Evolutionary conservation across 1,140 invertebrate species (phyloP), one percentile per base, ranked within the genome.

Genomic region (Danaus plexippus): DNA sequence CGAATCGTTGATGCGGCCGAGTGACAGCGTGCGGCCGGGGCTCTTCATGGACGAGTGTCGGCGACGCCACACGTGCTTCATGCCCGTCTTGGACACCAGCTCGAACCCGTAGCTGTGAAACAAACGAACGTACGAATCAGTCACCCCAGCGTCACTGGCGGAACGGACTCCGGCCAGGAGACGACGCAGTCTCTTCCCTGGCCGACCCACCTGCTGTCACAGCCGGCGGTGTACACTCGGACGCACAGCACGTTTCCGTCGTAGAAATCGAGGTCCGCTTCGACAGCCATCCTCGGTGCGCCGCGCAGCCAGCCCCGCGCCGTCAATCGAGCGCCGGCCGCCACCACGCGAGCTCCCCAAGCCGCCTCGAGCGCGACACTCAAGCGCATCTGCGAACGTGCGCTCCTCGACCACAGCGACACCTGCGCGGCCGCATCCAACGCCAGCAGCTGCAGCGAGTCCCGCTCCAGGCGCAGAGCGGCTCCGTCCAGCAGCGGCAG

Each of bases 181-280:
- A 41, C 42, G 51, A 8, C 45, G 11, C 2, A 13, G 40, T 50
- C 42, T 7, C 11, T 10, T 22, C 6, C 9, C 9, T 10, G 50
- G 11, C 13, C 50, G 56, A 56, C 40, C n/a, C 12, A 46, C 58
- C 43, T 12, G 51, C 32, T 32, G 9, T 32, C 57, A 32, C 56
- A 54, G 9, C 44, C 58, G 9, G 52, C 59, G 22, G 47, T 58
- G 57, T 51, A 32, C 50, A 52, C 69, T 47, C 68, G 72, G 50
- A 72, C 72, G 54, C 73, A 71, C 46, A 75, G 63, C 59, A 66
- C 53, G 32, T 66, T 61, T 42, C 44, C 54, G 32, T 67, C 61
- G 70, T 75, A 73, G 69, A 77, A 75, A 64, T 77, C 74, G 12
- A 72, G 52, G 54, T 72, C 70, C 13, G 71, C 61, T 13, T 56